A percentile compares a stretch with the other conserved stretches of the same genome.
phyloP scores from a whole-genome alignment of 2,888 invertebrate species.

The Buathra laborator region DNA sequence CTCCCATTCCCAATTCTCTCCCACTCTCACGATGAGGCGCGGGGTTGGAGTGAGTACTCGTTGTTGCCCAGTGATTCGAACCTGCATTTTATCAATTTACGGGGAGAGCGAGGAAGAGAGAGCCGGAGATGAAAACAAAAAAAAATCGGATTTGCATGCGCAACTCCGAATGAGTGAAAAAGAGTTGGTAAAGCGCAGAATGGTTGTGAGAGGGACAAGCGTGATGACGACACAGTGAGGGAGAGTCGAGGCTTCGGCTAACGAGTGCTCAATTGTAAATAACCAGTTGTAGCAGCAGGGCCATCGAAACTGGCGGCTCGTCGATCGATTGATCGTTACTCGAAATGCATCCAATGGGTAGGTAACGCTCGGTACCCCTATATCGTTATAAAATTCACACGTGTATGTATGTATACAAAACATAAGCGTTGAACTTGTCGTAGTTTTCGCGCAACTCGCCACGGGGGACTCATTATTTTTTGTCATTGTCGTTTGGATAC shows the following conservation, averaged over 20 bases:
- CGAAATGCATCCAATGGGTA: constrained; percentile 36
- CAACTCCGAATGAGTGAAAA: constrained; percentile 52
- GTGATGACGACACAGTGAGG: constrained; percentile 59
- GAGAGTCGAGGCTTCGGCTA: constrained; percentile 70
- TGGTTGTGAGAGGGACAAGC: constrained; percentile 29
- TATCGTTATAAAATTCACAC: not conserved
- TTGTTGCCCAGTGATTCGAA: constrained; percentile 74
- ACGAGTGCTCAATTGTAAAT: constrained; percentile 81
- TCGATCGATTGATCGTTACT: constrained; percentile 73
- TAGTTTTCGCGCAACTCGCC: constrained; percentile 39
- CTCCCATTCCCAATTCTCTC: constrained; percentile 37
- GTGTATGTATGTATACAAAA: constrained; percentile 1
- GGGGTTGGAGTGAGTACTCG: constrained; percentile 54
- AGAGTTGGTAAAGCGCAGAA: constrained; percentile 29
- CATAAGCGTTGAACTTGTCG: constrained; percentile 37
- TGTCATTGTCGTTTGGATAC: constrained; percentile 36
- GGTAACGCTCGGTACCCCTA: not conserved
- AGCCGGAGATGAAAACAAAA: constrained; percentile 45
- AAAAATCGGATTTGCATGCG: constrained; percentile 77
- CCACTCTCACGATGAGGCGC: constrained; percentile 23
- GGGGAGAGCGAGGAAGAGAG: constrained; percentile 33
- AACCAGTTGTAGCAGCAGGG: constrained; percentile 75
- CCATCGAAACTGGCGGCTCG: constrained; percentile 71
- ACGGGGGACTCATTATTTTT: constrained; percentile 59
- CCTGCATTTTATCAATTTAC: constrained; percentile 80